Evolutionary conservation across 2,113 vertebrate genomes (phyloP).

Genomic region (Lucifuga dentata): DNA sequence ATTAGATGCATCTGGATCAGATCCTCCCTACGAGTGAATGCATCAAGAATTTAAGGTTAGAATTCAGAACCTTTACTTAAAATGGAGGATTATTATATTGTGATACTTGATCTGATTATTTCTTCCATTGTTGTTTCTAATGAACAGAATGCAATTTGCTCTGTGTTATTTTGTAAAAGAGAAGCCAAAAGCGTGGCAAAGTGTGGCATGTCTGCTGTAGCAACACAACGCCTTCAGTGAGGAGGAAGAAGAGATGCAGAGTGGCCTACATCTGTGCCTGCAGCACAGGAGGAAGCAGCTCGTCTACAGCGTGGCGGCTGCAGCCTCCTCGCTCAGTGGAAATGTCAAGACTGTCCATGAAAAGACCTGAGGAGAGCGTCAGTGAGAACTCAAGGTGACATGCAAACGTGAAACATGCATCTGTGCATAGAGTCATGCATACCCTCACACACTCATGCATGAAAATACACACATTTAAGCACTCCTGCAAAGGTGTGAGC

Average conservation of each 20-base stretch:
- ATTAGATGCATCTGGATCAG: no score
- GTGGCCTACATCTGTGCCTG: conserved; percentile 32
- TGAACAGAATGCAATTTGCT: no score
- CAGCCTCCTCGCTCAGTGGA: conserved; percentile 25
- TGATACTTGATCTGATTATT: no score
- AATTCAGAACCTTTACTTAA: no score
- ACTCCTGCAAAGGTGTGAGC: neutral
- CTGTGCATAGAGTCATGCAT: neutral
- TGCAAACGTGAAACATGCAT: neutral
- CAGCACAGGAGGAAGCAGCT: conserved; percentile 9
- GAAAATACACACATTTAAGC: no score
- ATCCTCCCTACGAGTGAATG: no score
- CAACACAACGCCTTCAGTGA: neutral
- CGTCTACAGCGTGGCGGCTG: conserved; percentile 11
- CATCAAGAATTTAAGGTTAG: no score
- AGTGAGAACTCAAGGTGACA: conserved; percentile 41
- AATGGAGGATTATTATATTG: no score
- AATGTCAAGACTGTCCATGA: conserved; percentile 54
- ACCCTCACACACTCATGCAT: conserved; percentile 7
- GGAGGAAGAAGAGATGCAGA: conserved; percentile 16
- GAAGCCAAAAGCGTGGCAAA: conserved; percentile 50
- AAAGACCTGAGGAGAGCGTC: conserved; percentile 52
- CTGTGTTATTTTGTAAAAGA: neutral
- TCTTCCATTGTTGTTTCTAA: no score
- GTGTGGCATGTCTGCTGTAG: conserved; percentile 14